Percentiles rank a stretch among this genome's conserved stretches.
These are phyloP conservation scores for Sebastolobus alascanus DNA, from an alignment of 2,797 vertebrate species.

Conservation along the genomic window DNA sequence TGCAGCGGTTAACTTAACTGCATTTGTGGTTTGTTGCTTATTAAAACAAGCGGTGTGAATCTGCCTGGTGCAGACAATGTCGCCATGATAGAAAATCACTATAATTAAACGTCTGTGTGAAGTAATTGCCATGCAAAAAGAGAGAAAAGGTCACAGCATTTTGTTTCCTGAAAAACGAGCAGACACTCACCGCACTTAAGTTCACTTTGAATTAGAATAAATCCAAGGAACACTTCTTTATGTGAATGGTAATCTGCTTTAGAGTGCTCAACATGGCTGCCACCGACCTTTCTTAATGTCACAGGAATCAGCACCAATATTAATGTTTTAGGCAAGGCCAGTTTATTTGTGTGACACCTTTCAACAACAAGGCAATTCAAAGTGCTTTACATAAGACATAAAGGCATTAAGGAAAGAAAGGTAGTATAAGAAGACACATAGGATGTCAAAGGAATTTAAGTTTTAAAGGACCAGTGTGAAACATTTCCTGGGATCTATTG, in stretches of 20 bases:
- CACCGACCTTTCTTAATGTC: slow-evolving; percentile 58
- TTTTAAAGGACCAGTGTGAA: slow-evolving; percentile 5
- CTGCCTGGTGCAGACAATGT: slow-evolving; percentile 25
- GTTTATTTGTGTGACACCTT: neutral
- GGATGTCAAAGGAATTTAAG: neutral
- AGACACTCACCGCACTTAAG: slow-evolving; percentile 48
- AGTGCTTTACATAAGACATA: neutral
- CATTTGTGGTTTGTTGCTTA: slow-evolving; percentile 1
- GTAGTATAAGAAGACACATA: neutral
- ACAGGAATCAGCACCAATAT: slow-evolving; percentile 40
- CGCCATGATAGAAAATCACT: slow-evolving; percentile 51
- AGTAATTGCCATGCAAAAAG: slow-evolving; percentile 38
- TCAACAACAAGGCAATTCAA: neutral
- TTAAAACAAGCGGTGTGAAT: slow-evolving; percentile 28
- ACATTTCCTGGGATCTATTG: too few relatives aligned
- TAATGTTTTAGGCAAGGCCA: slow-evolving; percentile 17
- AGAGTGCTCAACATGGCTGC: slow-evolving; percentile 43
- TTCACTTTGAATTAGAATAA: slow-evolving; percentile 51
- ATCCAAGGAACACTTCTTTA: slow-evolving; percentile 53
- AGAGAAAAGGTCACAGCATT: slow-evolving; percentile 54
- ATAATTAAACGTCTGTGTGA: slow-evolving; percentile 56
- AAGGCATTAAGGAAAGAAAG: neutral
- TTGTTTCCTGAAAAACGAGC: slow-evolving; percentile 56
- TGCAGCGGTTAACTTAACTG: neutral
- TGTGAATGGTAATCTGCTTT: slow-evolving; percentile 62